A percentile compares a stretch with the other conserved stretches of the same genome.
Conservation (phyloP, 2,113 vertebrate genomes). For the Monopterus albus region DNA sequence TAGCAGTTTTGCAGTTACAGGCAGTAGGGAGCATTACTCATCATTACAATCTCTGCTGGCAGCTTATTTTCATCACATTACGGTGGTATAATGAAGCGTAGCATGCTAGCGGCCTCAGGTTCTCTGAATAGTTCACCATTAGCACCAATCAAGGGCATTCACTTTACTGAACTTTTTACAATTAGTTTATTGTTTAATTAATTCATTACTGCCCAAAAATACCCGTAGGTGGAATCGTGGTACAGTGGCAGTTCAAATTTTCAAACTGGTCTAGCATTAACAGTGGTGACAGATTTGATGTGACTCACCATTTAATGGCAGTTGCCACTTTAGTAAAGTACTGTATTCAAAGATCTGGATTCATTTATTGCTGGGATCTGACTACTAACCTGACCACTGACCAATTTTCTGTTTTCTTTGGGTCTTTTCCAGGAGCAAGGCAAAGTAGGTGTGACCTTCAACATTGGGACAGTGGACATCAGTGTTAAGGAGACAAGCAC, state of each 20-base stretch:
- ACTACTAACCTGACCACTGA: neutral
- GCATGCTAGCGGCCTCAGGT: constrained; percentile 57
- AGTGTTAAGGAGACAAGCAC: constrained; percentile 92
- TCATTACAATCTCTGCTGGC: constrained; percentile 78
- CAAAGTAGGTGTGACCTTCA: constrained; percentile 95
- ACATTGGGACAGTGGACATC: constrained; percentile 97
- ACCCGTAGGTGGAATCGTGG: constrained; percentile 5
- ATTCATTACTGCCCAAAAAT: constrained; percentile 37
- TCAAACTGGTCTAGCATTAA: neutral
- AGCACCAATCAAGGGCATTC: constrained; percentile 55
- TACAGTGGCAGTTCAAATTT: constrained; percentile 3
- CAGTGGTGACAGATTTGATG: neutral
- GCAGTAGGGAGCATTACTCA: constrained; percentile 75
- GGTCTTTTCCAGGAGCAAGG: constrained; percentile 89
- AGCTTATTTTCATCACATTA: constrained; percentile 78
- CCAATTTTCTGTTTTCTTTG: constrained; percentile 15
- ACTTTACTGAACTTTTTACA: constrained; percentile 63
- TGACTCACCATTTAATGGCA: neutral
- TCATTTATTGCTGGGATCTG: neutral
- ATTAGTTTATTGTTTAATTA: constrained; percentile 64
- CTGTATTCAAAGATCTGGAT: neutral
- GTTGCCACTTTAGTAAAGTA: neutral
- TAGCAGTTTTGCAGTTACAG: constrained; percentile 56
- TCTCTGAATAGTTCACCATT: constrained; percentile 62
- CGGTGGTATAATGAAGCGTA: constrained; percentile 72